Percentiles rank a stretch among this genome's conserved stretches.
phyloP scores from a whole-genome alignment of 2,113 vertebrate species.

The Archilochus colubris region DNA sequence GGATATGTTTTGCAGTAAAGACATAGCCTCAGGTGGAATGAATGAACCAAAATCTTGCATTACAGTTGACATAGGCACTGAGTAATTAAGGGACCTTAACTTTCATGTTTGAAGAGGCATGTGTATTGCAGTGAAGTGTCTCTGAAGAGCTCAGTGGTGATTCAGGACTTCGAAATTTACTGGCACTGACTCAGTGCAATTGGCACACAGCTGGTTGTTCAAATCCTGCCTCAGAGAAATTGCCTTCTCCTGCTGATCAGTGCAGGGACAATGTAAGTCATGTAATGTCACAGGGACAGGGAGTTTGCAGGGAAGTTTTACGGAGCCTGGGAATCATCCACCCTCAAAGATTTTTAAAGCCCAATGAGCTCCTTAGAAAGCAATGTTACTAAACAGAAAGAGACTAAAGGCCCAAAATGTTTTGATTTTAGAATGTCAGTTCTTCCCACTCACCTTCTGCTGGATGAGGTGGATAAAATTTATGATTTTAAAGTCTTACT shows the following conservation, averaged over 20 bases:
- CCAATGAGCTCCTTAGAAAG: not conserved
- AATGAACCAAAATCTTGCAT: not conserved
- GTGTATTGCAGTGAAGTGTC: not conserved
- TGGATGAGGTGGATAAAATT: not conserved
- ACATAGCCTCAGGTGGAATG: not conserved
- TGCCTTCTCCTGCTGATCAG: not conserved
- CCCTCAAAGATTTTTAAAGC: not conserved
- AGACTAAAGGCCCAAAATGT: accelerated
- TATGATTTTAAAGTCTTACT: not conserved
- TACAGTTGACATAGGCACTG: not conserved
- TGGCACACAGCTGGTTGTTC: not conserved
- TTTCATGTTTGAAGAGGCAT: not conserved
- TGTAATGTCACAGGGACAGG: not conserved
- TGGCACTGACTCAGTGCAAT: not conserved
- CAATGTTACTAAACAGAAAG: not conserved
- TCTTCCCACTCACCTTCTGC: not conserved
- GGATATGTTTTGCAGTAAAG: not conserved
- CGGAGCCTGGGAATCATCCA: not conserved
- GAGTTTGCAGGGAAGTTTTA: not conserved
- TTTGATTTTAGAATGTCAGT: not conserved
- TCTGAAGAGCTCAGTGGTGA: not conserved
- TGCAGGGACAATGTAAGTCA: not conserved
- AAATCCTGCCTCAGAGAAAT: not conserved
- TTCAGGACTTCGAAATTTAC: not conserved
- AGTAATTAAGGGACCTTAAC: not conserved